Evolutionary conservation across 1,140 invertebrate genomes (phyloP).

Genomic region (Penaeus chinensis): DNA sequence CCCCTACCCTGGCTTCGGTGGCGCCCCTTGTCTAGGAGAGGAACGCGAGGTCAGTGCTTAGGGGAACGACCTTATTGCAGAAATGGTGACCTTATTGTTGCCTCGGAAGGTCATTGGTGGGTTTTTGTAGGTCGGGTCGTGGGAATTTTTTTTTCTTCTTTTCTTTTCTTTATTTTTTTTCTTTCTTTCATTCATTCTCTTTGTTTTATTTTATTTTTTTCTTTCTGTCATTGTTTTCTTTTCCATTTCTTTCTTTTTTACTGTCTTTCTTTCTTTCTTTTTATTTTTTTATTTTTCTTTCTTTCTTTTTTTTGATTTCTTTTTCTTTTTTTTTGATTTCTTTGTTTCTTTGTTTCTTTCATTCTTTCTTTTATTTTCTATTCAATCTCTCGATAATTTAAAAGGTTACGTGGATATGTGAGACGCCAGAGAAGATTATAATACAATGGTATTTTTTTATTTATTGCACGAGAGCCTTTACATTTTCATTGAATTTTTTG

Average conservation of each 20-base stretch:
- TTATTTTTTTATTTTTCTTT: not conserved
- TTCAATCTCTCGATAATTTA: too few species aligned
- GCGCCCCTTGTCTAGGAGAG: constrained; percentile 59
- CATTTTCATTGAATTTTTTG: too few species aligned
- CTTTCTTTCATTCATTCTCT: not conserved
- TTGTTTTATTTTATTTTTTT: not conserved
- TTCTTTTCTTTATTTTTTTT: not conserved
- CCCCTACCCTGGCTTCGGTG: constrained; percentile 64
- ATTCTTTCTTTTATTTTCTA: too few species aligned
- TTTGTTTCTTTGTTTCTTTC: not conserved
- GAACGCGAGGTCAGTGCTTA: constrained; percentile 44
- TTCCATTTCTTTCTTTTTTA: not conserved
- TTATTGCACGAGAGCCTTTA: too few species aligned
- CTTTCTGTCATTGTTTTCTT: not conserved
- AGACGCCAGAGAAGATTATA: too few species aligned
- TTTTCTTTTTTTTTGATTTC: not conserved
- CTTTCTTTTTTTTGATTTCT: not conserved
- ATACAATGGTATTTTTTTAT: too few species aligned
- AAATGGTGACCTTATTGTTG: too few species aligned
- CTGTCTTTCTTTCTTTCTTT: not conserved
- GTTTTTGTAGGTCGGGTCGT: not conserved
- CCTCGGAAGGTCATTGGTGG: too few species aligned
- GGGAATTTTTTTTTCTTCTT: not conserved
- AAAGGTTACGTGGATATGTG: too few species aligned
- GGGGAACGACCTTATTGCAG: too few species aligned